Percentiles rank a stretch among this genome's conserved stretches.
These are phyloP conservation scores for Pantherophis vulpinus DNA, from an alignment of 2,797 vertebrate species.

Conservation along the genomic window DNA sequence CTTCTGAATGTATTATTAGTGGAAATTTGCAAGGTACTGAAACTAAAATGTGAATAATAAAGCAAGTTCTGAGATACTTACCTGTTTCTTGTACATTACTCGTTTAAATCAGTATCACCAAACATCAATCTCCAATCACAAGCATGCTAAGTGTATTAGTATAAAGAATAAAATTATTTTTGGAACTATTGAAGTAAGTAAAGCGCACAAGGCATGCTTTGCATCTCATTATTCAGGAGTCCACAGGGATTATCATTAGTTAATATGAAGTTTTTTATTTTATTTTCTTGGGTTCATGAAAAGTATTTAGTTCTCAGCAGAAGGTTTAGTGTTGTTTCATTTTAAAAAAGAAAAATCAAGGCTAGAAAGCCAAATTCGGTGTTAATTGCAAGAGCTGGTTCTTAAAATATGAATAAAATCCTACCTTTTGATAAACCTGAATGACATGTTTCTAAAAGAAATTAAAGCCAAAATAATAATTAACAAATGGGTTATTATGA, in stretches of 20 bases:
- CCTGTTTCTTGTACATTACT: constrained; percentile 51
- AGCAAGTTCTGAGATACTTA: constrained; percentile 62
- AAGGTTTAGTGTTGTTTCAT: constrained; percentile 74
- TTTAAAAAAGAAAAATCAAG: constrained; percentile 63
- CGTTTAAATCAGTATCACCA: constrained; percentile 57
- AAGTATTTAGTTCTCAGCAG: constrained; percentile 79
- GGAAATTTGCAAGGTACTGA: constrained; percentile 1
- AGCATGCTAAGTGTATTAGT: constrained; percentile 84
- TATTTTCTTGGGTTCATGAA: constrained; percentile 63
- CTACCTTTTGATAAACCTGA: constrained; percentile 99
- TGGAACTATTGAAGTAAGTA: constrained; percentile 68
- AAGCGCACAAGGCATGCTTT: constrained; percentile 75
- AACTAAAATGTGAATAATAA: constrained; percentile 24
- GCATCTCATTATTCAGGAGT: constrained; percentile 65
- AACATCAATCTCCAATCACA: constrained; percentile 69
- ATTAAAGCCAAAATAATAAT: constrained; percentile 80
- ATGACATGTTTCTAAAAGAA: constrained; percentile 99
- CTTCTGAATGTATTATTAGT: constrained; percentile 6
- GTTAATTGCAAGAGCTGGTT: constrained; percentile 77
- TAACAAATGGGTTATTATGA: constrained; percentile 72
- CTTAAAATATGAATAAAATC: constrained; percentile 77
- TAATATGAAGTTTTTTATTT: constrained; percentile 61
- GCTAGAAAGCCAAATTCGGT: constrained; percentile 77
- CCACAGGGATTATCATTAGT: constrained; percentile 66
- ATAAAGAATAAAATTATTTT: constrained; percentile 71